Evolutionary conservation across 2,888 invertebrate species (phyloP).

Genomic region (Rotaria socialis): DNA sequence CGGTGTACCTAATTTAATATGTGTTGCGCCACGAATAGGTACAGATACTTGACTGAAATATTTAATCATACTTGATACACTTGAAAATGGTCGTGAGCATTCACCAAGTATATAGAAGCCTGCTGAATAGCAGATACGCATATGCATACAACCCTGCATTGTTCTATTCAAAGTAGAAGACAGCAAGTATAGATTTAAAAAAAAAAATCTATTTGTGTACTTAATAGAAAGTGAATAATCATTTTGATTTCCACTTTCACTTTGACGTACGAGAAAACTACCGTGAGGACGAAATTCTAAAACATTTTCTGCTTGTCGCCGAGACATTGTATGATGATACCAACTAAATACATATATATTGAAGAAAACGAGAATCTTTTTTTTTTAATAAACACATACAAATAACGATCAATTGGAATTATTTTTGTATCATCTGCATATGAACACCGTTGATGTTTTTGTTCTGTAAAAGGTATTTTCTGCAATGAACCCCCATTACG

Average conservation of each 20-base stretch:
- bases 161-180: conserved; percentile 67
- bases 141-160: conserved; percentile 90
- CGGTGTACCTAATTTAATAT: conserved; percentile 57
- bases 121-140: conserved; percentile 75
- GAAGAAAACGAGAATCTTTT: neutral
- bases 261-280: conserved; percentile 67
- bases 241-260: conserved; percentile 46
- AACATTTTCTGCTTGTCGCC: conserved; percentile 42
- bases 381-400: neutral
- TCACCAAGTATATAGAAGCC: conserved; percentile 83
- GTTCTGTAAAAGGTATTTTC: neutral
- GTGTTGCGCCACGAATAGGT: conserved; percentile 88
- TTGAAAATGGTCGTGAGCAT: conserved; percentile 83
- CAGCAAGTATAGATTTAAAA: neutral
- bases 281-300: conserved; percentile 21
- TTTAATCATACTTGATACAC: conserved; percentile 87
- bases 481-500: neutral
- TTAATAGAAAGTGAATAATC: conserved; percentile 42
- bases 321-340: conserved; percentile 44
- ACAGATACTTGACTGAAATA: conserved; percentile 86
- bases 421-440: neutral
- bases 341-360: conserved; percentile 30
- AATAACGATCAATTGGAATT: conserved; percentile 4
- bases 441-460: neutral
- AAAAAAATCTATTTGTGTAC: neutral